These are phyloP conservation scores for Apodemus agrarius DNA, from an alignment of 2,797 vertebrate genomes.

Conservation along the genomic window DNA sequence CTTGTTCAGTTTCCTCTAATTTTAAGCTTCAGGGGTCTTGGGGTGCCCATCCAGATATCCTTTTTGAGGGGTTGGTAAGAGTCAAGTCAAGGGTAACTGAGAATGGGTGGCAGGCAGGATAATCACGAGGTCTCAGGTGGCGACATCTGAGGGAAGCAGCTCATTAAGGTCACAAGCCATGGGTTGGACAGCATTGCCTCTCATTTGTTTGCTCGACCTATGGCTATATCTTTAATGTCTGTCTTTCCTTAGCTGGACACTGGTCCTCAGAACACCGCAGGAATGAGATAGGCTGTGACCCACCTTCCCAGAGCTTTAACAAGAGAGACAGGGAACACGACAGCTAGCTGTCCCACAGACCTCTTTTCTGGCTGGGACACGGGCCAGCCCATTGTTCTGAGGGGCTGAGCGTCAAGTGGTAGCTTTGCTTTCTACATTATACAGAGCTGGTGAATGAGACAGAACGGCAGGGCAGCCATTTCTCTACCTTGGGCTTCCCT, in stretches of 20 bases:
- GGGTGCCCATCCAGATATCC: not conserved
- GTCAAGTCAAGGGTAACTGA: not conserved
- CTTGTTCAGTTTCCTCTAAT: not conserved
- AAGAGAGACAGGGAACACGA: conserved; percentile 7
- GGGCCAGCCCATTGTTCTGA: not conserved
- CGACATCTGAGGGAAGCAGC: not conserved
- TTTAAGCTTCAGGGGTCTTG: not conserved
- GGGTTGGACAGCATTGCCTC: not conserved
- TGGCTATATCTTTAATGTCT: not conserved
- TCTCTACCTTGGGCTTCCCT: not conserved
- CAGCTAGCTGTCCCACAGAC: not conserved
- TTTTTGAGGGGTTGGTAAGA: not conserved
- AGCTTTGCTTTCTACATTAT: not conserved
- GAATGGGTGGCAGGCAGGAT: not conserved
- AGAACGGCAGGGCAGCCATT: not conserved
- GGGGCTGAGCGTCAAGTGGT: not conserved
- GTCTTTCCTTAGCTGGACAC: conserved; percentile 15
- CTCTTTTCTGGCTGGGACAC: not conserved
- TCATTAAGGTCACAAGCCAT: not conserved
- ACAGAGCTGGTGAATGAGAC: not conserved
- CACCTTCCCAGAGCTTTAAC: conserved; percentile 32
- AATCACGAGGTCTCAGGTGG: not conserved
- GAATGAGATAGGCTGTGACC: conserved; percentile 41
- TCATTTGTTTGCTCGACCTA: not conserved
- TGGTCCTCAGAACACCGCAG: not conserved